Base-by-base conservation (phyloP, 2,888 invertebrate species). In the Dolichopus griseipennis region DNA sequence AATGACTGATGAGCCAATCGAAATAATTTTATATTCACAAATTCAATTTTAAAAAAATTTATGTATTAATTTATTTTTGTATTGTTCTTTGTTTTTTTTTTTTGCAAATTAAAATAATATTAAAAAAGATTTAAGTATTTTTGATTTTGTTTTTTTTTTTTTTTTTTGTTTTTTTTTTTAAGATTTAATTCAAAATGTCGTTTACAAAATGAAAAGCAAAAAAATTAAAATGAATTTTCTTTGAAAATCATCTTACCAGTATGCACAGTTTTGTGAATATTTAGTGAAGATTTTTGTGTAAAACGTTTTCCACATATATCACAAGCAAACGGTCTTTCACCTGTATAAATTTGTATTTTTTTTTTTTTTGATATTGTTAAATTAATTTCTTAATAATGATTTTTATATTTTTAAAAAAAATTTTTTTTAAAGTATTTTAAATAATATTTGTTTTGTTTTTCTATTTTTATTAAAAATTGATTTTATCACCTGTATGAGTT, bases 251-350 rank as follows among this genome's bases (percentile, higher is more conserved):
- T 69, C 70, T 74, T 71, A 75, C 74, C 74, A 68, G 73, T 73
- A 71, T 75, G 74, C 70, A 74, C 74, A 69, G 74, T 74, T 73
- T 73, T 74, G 68, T 74, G 91, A 73, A 90, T 90, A 83, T 90
- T 91, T 75, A 91, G 84, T 81, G 90, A 90, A 78, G 90, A 90
- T 81, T 91, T 91, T 83, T 91, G 91, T 72, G 90, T 90, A 83
- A 91, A 91, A 78, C 90, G 85, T 83, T 91, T 91, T 77, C 88
- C 85, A 82, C 91, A 91, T 78, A 89, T 84, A 82, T 89, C 89
- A 82, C 90, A 91, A 82, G 90, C 84, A 82, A 85, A 85, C 69
- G 85, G 85, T 69, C 85, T 84, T 67, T 74, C 72, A 64, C 73
- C 52, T 52, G 52, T 15, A 52, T 52, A 52, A 52, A 52, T 52